Conservation (phyloP, 1,140 invertebrate genomes). For the Drosophila nebulosa region DNA sequence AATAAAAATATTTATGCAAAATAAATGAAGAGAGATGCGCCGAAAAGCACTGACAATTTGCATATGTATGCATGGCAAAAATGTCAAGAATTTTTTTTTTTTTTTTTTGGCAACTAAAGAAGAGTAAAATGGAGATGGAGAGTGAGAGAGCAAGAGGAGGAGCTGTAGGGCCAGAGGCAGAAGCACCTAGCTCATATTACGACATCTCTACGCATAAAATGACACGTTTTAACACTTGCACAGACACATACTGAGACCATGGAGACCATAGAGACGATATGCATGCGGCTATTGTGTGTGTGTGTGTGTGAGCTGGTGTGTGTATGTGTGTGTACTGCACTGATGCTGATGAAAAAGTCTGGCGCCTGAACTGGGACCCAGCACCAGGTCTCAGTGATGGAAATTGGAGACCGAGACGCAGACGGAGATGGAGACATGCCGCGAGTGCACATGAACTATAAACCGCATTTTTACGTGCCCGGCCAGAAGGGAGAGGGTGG, state of each 20-base stretch:
- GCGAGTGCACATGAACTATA: conserved; percentile 57
- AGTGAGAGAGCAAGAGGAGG: conserved; percentile 16
- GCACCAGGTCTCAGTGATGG: background rate
- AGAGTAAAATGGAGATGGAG: background rate
- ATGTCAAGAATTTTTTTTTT: conserved; percentile 21
- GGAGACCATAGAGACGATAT: conserved; percentile 13
- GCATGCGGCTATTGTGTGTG: conserved; percentile 29
- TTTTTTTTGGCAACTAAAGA: conserved; percentile 7
- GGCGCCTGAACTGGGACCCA: background rate
- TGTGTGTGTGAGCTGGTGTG: conserved; percentile 2
- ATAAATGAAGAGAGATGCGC: conserved; percentile 29
- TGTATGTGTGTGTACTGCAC: background rate
- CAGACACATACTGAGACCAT: conserved; percentile 15
- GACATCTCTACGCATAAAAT: conserved; percentile 58
- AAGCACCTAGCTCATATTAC: conserved; percentile 59
- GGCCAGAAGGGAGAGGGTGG: background rate
- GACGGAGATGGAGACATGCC: conserved; percentile 2
- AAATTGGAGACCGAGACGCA: conserved; percentile 10
- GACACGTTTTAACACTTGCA: conserved; percentile 71
- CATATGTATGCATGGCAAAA: conserved; percentile 33
- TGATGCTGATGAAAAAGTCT: conserved; percentile 30
- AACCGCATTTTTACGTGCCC: conserved; percentile 64
- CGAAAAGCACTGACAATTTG: conserved; percentile 38
- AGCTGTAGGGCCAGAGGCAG: background rate
- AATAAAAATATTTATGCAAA: conserved; percentile 62